Percentiles rank a stretch among this genome's conserved stretches.
Conservation (phyloP, 1,140 invertebrate species). For the Panagrolaimus sp. region DNA sequence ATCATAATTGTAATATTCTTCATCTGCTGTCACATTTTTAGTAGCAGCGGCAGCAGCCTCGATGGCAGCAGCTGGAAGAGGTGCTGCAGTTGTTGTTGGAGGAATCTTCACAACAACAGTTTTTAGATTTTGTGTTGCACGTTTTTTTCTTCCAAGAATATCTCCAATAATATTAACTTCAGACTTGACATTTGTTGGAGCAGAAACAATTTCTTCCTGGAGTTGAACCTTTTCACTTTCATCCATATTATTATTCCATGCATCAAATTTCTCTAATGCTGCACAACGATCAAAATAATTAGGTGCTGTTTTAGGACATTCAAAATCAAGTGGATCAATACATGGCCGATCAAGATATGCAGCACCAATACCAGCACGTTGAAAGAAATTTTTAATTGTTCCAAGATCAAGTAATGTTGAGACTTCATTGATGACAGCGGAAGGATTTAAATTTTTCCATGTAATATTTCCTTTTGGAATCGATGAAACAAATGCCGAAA, state of each 20-base stretch:
- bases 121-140: constrained; percentile 12
- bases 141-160: constrained; percentile 25
- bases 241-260: constrained; percentile 37
- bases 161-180: constrained; percentile 28
- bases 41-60: constrained; percentile 22
- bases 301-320: constrained; percentile 82
- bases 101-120: background rate
- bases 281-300: constrained; percentile 68
- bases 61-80: constrained; percentile 9
- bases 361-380: constrained; percentile 75
- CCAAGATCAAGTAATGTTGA: constrained; percentile 44
- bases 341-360: constrained; percentile 97
- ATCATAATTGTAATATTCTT: constrained; percentile 52
- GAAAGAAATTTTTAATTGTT: constrained; percentile 39
- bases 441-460: constrained; percentile 54
- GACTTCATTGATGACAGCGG: constrained; percentile 40
- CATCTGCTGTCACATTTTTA: constrained; percentile 28
- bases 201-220: background rate
- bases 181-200: constrained; percentile 17
- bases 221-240: constrained; percentile 18
- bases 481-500: constrained; percentile 24
- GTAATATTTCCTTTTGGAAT: constrained; percentile 41
- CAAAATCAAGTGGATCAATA: constrained; percentile 78
- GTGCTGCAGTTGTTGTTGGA: background rate
- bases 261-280: constrained; percentile 34